Evolutionary conservation across 2,113 vertebrate species (phyloP).

Genomic region (Opisthocomus hoazin): DNA sequence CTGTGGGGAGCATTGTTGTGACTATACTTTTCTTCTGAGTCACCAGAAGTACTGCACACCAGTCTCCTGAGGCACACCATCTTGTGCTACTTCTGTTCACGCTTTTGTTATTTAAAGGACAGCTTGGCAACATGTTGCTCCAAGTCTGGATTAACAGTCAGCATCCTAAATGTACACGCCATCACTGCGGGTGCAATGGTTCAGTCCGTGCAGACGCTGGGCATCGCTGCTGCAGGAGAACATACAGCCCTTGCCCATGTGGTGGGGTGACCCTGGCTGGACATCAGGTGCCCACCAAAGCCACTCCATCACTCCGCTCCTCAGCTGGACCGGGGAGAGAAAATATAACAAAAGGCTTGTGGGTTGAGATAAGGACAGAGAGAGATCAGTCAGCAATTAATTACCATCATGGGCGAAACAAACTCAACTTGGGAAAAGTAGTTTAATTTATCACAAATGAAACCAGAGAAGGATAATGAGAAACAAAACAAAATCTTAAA

Average conservation of each 20-base stretch:
- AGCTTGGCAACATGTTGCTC: background rate
- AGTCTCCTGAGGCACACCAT: background rate
- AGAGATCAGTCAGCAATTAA: background rate
- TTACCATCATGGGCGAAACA: background rate
- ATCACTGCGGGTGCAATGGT: fast-evolving
- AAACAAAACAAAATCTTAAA: background rate
- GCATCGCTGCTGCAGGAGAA: background rate
- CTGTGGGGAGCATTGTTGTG: background rate
- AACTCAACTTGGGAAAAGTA: background rate
- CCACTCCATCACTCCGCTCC: no score
- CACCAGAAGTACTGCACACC: background rate
- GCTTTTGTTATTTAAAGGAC: background rate
- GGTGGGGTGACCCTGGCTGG: background rate
- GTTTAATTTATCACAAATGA: background rate
- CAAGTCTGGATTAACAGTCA: background rate
- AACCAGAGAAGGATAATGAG: background rate
- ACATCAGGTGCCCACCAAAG: background rate
- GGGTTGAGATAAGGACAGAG: background rate
- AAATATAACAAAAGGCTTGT: background rate
- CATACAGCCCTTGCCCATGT: fast-evolving
- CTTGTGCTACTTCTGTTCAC: background rate
- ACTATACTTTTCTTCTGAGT: background rate
- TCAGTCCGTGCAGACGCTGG: fast-evolving
- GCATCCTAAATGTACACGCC: background rate
- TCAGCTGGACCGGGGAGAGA: background rate